phyloP scores from a whole-genome alignment of 2,113 vertebrate genomes.

The Bubalus kerabau region DNA sequence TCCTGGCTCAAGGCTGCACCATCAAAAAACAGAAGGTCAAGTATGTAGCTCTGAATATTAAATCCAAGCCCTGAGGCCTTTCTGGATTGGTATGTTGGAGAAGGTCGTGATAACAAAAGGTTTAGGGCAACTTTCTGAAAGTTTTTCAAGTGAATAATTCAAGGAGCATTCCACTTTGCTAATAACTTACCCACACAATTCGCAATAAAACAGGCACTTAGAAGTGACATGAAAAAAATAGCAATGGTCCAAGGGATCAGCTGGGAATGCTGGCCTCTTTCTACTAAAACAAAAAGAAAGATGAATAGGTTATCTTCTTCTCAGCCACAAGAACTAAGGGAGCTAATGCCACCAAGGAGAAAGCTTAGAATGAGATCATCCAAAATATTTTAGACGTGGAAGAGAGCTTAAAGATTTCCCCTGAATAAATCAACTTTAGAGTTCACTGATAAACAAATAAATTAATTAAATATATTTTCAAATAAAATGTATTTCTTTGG shows the following conservation, averaged over 20 bases:
- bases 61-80: not conserved
- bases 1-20: not conserved
- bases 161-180: not conserved
- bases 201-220: slow-evolving; percentile 45
- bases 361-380: not conserved
- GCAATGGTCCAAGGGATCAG: not conserved
- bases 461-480: not conserved
- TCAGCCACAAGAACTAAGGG: not conserved
- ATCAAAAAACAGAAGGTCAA: not conserved
- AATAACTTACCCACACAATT: slow-evolving; percentile 44
- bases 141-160: not conserved
- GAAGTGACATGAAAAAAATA: not conserved
- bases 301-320: not conserved
- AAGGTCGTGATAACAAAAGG: not conserved
- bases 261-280: not conserved
- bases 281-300: not conserved
- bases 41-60: not conserved
- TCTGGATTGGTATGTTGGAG: not conserved
- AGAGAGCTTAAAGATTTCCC: not conserved
- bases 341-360: not conserved
- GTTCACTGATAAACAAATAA: not conserved
- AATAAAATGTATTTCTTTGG: not conserved
- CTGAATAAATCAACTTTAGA: not conserved
- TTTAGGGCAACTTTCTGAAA: not conserved
- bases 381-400: not conserved